Conservation (phyloP, 2,797 vertebrate species). For the Podarcis siculus region DNA sequence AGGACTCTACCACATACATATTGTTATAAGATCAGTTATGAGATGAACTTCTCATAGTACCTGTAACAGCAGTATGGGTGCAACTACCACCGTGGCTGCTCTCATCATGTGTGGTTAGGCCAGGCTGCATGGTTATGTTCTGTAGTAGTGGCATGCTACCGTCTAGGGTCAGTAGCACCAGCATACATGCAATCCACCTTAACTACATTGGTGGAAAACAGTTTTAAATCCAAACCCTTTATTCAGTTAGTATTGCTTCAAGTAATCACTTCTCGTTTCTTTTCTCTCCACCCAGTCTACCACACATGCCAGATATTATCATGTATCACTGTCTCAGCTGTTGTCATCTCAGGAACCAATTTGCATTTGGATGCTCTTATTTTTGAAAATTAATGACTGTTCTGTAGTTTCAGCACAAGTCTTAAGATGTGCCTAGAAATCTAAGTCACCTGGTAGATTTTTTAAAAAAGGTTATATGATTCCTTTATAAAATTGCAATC, state of each 20-base stretch:
- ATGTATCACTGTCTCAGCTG: background rate
- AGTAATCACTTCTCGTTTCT: background rate
- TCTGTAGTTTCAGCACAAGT: background rate
- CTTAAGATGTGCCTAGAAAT: background rate
- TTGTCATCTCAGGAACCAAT: background rate
- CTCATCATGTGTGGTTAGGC: background rate
- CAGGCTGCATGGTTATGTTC: background rate
- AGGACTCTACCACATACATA: background rate
- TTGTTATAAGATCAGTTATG: background rate
- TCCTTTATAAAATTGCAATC: constrained; percentile 50
- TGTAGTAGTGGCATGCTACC: too few species aligned
- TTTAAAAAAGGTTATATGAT: background rate
- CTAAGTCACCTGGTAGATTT: background rate
- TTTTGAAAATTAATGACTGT: background rate
- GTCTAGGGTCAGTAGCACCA: background rate
- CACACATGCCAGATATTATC: background rate
- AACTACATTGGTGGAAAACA: background rate
- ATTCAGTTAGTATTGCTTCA: background rate
- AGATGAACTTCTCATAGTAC: background rate
- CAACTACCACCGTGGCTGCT: background rate
- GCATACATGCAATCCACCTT: background rate
- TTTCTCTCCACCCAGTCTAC: background rate
- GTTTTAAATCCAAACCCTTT: background rate
- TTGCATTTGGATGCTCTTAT: background rate
- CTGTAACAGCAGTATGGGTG: background rate